Evolutionary conservation across 2,113 vertebrate genomes (phyloP), one percentile per base, ranked within the genome.

Genomic region (Pterocles gutturalis): DNA sequence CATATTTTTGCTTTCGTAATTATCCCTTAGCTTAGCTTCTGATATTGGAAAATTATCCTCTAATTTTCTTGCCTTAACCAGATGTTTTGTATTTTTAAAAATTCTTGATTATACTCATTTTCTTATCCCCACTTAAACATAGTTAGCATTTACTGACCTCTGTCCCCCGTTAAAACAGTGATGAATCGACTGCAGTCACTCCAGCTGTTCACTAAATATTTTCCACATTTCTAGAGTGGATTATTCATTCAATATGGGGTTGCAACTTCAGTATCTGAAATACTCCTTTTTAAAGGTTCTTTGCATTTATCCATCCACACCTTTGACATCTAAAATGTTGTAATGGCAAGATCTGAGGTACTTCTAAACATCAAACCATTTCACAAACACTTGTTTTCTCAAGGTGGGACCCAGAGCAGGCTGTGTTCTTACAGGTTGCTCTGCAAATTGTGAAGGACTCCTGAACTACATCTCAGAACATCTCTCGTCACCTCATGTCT

Each of bases 21-120:
- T 97, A 96, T 93, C 75, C 85, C 87, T 79, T 93, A 83, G 62
- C 77, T 85, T 93, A 80, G 78, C 76, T 96, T 92, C 69, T 96
- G 82, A 93, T 96, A 94, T 97, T 96, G 80, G 66, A 97, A 97
- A 97, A 97, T 95, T 95, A 95, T 82, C 69, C 83, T 91, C 72
- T 86, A 80, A 91, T 96, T 97, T 75, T 94, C 79, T 90, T 89
- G 29, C 82, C 94, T 97, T 96, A 96, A 93, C 76, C 93, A 97
- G 91, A 89, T 96, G 91, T 87, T 89, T 97, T 94, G 84, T 93
- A 93, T 96, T 96, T 93, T 93, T 55, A 69, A 93, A 95, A 95
- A 82, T 79, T 90, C 89, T 90, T 97, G 87, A 96, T 97, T 96
- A 97, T 92, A 96, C 85, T 93, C 26, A 97, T 97, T 97, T 96